These are phyloP conservation scores for Sula dactylatra DNA, from an alignment of 2,113 vertebrate species.

Conservation along the genomic window DNA sequence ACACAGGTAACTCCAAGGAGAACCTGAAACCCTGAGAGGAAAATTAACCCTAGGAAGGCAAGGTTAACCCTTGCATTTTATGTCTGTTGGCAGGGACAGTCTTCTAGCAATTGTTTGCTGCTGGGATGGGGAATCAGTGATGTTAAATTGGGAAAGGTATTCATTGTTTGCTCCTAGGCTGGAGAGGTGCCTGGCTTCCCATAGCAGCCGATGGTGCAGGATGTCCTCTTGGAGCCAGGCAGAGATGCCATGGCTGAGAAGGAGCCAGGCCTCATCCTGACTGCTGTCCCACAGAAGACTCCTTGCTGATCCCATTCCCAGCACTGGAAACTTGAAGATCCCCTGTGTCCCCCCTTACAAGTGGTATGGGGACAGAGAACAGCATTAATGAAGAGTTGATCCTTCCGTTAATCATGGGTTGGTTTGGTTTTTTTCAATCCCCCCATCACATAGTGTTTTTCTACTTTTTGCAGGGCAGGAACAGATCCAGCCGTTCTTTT, in stretches of 20 bases:
- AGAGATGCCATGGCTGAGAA: neutral
- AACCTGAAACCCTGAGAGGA: neutral
- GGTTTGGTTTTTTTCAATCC: too few relatives aligned
- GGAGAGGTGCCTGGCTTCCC: neutral
- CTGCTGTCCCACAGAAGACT: neutral
- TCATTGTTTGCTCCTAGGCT: neutral
- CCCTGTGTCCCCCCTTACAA: fast-evolving
- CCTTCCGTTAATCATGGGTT: neutral
- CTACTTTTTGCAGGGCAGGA: neutral
- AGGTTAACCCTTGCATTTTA: neutral
- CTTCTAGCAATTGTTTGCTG: neutral
- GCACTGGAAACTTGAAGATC: neutral
- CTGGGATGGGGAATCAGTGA: neutral
- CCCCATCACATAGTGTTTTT: fast-evolving
- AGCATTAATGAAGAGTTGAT: fast-evolving
- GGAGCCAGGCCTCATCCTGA: neutral
- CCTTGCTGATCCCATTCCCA: neutral
- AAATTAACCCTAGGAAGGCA: neutral
- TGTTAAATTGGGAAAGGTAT: neutral
- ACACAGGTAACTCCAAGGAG: neutral
- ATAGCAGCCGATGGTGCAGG: neutral
- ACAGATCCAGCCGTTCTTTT: neutral
- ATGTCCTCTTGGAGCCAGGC: neutral
- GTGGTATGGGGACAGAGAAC: neutral
- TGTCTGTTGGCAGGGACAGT: neutral